Evolutionary conservation across 2,797 vertebrate species (phyloP), one percentile per base, ranked within the genome.

Genomic region (Enteromius radiatus): DNA sequence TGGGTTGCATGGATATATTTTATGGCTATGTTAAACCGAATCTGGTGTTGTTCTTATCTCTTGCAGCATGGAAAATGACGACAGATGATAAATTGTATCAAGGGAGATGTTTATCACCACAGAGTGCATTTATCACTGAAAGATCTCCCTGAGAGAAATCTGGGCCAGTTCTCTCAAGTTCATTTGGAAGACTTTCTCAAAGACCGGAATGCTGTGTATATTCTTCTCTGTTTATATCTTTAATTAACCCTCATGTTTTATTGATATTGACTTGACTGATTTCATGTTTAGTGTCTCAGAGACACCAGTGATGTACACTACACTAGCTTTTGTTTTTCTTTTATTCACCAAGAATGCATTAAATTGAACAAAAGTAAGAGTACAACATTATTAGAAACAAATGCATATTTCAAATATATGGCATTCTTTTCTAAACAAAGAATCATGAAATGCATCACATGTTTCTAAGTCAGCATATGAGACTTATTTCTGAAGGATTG

Each of bases 41-140:
- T 82, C 65, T 88, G 80, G 56, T 85, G 86, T 84, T 84, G 78
- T 85, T 81, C 80, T 90, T 88, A 88, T 88, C 87, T 86, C 74
- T 71, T 68, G 75, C 84, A 78, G 80, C 68, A 78, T 61, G 76
- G 82, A 83, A 85, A 84, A 86, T 68, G 76, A 87, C 61, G 80
- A 84, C 70, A 78, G 84, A 84, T 87, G 86, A 91, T 90, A 76
- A 88, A 87, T 85, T 77, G 86, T 80, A 76, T 80, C 74, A 77
- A 52, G 85, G 82, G 84, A 88, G 88, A 89, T 88, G 87, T 88
- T 86, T 88, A 89, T 90, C 88, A 87, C 28, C 80, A 33, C 36
- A 9, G 56, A 73, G 67, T 36, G 81, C 80, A 83, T 89, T 88
- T 86, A 87, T 88, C 88, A 78, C 26, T 0, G 21, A 67, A 81